Conservation (phyloP, 92 coral and sea anemone species). For the Metridium senile region DNA sequence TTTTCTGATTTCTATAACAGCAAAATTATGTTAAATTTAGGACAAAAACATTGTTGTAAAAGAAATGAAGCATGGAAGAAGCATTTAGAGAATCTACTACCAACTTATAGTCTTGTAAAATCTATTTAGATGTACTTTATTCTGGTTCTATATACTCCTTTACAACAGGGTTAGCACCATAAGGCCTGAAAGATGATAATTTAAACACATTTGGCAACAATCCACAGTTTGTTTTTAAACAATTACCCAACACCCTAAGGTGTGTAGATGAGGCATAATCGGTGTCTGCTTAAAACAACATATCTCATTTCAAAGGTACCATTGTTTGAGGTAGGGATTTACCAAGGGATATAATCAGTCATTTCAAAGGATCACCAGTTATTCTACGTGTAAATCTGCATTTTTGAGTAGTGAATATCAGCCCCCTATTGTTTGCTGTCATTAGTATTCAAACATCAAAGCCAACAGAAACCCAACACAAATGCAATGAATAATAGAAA, state of each 20-base stretch:
- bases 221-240: neutral
- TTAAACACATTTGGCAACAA: neutral
- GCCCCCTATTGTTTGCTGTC: slow-evolving; percentile 2
- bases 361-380: neutral
- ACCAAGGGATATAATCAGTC: neutral
- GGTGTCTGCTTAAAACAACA: neutral
- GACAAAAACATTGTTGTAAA: too few species aligned
- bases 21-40: too few species aligned
- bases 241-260: neutral
- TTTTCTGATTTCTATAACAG: too few species aligned
- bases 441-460: neutral
- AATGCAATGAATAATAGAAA: neutral
- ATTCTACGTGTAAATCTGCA: slow-evolving; percentile 1
- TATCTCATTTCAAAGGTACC: neutral
- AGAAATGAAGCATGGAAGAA: too few species aligned
- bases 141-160: too few species aligned
- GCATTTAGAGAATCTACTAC: too few species aligned
- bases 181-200: neutral
- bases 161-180: too few species aligned
- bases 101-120: too few species aligned
- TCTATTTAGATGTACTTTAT: too few species aligned
- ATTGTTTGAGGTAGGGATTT: neutral
- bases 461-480: slow-evolving; percentile 3
- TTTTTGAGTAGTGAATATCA: neutral
- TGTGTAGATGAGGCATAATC: neutral